phyloP scores from a whole-genome alignment of 2,113 vertebrate species.

The Callionymus lyra region DNA sequence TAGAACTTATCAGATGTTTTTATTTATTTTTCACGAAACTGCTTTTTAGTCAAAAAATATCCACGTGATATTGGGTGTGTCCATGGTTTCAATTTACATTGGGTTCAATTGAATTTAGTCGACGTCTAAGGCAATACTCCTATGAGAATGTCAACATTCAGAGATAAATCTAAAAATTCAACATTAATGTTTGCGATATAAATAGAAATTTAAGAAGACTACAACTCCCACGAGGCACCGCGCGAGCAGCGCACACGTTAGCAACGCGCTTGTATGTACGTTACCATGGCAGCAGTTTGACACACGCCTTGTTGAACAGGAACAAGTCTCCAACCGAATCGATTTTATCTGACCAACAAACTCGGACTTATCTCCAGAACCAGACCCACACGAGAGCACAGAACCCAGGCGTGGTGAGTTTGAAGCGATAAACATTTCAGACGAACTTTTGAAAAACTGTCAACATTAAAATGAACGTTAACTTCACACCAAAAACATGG shows the following conservation, averaged over 20 bases:
- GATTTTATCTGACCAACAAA: slow-evolving; percentile 14
- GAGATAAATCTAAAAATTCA: neutral
- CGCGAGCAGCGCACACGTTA: neutral
- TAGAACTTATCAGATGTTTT: no score
- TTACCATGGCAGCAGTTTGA: slow-evolving; percentile 54
- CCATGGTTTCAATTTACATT: no score
- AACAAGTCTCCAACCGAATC: neutral
- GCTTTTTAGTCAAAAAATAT: no score
- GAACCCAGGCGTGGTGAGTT: slow-evolving; percentile 47
- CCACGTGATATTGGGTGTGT: no score
- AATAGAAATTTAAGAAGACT: slow-evolving; percentile 7
- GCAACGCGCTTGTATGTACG: slow-evolving; percentile 37
- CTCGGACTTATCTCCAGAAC: slow-evolving; percentile 14
- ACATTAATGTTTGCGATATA: neutral
- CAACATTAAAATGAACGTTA: no score
- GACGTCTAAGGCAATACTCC: no score
- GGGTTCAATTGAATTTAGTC: no score
- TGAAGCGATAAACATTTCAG: neutral
- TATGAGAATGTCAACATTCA: no score
- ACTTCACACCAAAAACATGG: no score
- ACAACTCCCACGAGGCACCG: slow-evolving; percentile 49
- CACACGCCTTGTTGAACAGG: slow-evolving; percentile 10
- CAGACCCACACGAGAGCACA: slow-evolving; percentile 12
- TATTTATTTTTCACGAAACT: no score
- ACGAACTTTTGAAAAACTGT: no score